phyloP scores from a whole-genome alignment of 2,888 invertebrate genomes.

The Acrocera orbiculus region DNA sequence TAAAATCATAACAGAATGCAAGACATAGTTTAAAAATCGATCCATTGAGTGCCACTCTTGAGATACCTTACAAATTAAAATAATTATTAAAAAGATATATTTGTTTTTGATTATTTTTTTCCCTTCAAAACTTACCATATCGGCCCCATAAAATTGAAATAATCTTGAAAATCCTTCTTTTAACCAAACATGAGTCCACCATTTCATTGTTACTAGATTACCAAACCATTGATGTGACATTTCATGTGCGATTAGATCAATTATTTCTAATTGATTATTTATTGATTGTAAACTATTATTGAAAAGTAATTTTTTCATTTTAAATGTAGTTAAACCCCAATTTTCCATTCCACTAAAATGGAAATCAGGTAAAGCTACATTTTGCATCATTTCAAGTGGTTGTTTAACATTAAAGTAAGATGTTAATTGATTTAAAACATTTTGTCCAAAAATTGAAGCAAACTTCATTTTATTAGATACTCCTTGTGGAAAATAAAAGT shows the following conservation, averaged over 20 bases:
- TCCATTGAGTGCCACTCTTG: constrained; percentile 48
- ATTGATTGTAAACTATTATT: too few relatives aligned
- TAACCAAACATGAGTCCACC: constrained; percentile 57
- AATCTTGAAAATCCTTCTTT: constrained; percentile 51
- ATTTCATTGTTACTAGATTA: constrained; percentile 47
- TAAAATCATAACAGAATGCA: neutral
- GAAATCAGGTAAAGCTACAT: constrained; percentile 61
- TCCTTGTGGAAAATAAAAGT: neutral
- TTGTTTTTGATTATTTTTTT: neutral
- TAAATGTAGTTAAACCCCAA: constrained; percentile 67
- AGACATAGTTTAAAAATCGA: constrained; percentile 43
- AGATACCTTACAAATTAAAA: constrained; percentile 23
- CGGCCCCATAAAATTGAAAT: constrained; percentile 20
- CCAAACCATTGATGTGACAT: constrained; percentile 67
- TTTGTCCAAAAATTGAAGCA: neutral
- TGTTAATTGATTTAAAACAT: neutral
- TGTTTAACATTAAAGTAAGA: constrained; percentile 4
- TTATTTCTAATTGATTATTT: too few relatives aligned
- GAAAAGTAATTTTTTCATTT: too few relatives aligned
- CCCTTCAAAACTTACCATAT: constrained; percentile 15
- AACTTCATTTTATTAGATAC: neutral
- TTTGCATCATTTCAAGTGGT: constrained; percentile 18
- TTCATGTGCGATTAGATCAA: constrained; percentile 39
- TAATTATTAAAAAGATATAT: neutral
- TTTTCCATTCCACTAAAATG: constrained; percentile 77